Evolutionary conservation across 2,113 vertebrate genomes (phyloP).

Genomic region (Dissostichus mawsoni): DNA sequence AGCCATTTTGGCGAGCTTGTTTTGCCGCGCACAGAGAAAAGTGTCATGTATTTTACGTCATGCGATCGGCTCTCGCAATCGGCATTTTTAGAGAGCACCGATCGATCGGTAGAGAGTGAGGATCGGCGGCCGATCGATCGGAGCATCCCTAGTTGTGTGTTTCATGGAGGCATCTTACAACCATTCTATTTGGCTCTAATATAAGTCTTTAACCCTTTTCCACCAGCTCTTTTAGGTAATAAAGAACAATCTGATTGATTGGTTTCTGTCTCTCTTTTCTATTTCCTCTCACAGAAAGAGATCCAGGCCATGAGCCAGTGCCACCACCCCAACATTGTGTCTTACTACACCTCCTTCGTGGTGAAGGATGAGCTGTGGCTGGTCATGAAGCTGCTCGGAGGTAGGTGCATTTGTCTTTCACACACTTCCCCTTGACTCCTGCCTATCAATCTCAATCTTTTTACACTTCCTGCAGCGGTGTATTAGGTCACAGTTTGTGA

Average conservation of each 20-base stretch:
- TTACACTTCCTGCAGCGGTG: background rate
- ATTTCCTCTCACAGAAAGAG: conserved; percentile 76
- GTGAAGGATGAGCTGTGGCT: conserved; percentile 99
- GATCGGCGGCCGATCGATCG: too few species aligned
- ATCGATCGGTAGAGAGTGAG: too few species aligned
- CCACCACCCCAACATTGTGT: conserved; percentile 98
- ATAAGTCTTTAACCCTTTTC: background rate
- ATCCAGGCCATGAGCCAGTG: conserved; percentile 96
- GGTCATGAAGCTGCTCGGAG: conserved; percentile 97
- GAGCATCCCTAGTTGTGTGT: too few species aligned
- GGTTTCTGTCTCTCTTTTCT: conserved; percentile 29
- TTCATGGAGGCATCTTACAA: background rate
- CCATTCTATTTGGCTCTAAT: background rate
- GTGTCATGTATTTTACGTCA: too few species aligned
- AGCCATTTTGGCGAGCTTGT: too few species aligned
- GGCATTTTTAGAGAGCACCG: too few species aligned
- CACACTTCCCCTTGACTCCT: background rate
- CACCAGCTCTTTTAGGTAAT: background rate
- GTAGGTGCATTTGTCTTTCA: conserved; percentile 76
- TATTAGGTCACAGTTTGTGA: background rate
- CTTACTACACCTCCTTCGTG: conserved; percentile 98
- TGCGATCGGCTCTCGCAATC: too few species aligned
- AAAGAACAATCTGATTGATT: background rate
- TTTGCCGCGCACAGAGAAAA: too few species aligned
- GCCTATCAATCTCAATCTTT: background rate